Conservation (phyloP, 2,888 invertebrate genomes). For the Cerastoderma edule region DNA sequence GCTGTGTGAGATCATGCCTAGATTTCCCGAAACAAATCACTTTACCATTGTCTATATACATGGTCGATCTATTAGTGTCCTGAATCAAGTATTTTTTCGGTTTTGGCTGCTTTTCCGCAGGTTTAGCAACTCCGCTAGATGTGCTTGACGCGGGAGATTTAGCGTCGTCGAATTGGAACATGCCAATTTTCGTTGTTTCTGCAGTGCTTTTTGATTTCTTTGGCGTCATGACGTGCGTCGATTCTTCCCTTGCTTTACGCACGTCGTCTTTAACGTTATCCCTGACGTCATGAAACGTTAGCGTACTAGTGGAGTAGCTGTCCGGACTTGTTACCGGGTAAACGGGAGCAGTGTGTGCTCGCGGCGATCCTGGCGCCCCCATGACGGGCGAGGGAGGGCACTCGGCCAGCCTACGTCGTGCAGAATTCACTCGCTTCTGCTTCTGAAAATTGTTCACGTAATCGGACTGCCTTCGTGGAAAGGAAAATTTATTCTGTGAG, state of each 20-base stretch:
- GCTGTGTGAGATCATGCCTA: slow-evolving; percentile 59
- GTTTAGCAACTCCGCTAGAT: not conserved
- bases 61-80: slow-evolving; percentile 59
- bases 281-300: not conserved
- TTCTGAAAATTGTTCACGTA: slow-evolving; percentile 70
- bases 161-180: slow-evolving; percentile 57
- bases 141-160: slow-evolving; percentile 44
- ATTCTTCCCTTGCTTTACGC: not conserved
- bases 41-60: slow-evolving; percentile 70
- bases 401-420: slow-evolving; percentile 62
- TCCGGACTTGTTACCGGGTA: slow-evolving; percentile 61
- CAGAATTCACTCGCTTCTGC: slow-evolving; percentile 69
- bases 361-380: slow-evolving; percentile 16
- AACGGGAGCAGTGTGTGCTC: slow-evolving; percentile 58
- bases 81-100: slow-evolving; percentile 62
- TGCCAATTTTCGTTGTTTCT: slow-evolving; percentile 43
- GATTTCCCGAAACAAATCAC: slow-evolving; percentile 69
- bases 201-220: slow-evolving; percentile 3
- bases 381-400: slow-evolving; percentile 36
- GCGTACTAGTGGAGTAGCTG: slow-evolving; percentile 20
- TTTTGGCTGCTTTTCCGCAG: slow-evolving; percentile 33
- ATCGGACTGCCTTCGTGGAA: slow-evolving; percentile 68
- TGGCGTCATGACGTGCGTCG: not conserved
- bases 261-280: not conserved
- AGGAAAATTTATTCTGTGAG: slow-evolving; percentile 42